Evolutionary conservation across 2,113 vertebrate species (phyloP).

Genomic region (Barbus barbus): DNA sequence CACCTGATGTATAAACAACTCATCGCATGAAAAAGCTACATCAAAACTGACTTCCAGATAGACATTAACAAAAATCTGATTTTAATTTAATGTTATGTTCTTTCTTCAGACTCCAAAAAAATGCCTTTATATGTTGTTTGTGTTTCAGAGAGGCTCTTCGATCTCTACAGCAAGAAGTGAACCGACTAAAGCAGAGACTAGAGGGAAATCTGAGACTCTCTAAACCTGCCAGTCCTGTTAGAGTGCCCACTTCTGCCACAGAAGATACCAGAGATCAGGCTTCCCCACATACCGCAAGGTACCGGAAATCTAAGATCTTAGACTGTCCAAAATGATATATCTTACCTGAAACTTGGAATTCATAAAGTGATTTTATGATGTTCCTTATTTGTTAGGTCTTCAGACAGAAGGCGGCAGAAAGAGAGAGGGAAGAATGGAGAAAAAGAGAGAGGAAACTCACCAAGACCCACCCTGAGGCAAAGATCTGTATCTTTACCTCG

Average conservation of each 20-base stretch:
- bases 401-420: constrained; percentile 17
- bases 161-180: constrained; percentile 79
- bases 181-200: constrained; percentile 69
- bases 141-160: constrained; percentile 77
- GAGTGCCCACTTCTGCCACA: neutral
- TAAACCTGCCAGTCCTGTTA: constrained; percentile 23
- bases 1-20: neutral
- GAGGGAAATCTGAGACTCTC: constrained; percentile 71
- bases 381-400: constrained; percentile 37
- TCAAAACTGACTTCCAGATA: neutral
- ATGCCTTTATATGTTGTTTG: neutral
- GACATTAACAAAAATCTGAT: neutral
- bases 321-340: neutral
- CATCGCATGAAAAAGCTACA: neutral
- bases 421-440: constrained; percentile 2
- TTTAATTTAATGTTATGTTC: neutral
- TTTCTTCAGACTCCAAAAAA: neutral
- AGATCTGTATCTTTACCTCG: constrained; percentile 65
- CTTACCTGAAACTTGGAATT: neutral
- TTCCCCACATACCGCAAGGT: neutral
- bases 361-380: neutral
- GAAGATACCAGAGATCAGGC: neutral
- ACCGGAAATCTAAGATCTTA: neutral
- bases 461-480: neutral
- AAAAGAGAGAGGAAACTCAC: neutral